Conservation (phyloP, 2,888 invertebrate species). For the Drosophila tripunctata region DNA sequence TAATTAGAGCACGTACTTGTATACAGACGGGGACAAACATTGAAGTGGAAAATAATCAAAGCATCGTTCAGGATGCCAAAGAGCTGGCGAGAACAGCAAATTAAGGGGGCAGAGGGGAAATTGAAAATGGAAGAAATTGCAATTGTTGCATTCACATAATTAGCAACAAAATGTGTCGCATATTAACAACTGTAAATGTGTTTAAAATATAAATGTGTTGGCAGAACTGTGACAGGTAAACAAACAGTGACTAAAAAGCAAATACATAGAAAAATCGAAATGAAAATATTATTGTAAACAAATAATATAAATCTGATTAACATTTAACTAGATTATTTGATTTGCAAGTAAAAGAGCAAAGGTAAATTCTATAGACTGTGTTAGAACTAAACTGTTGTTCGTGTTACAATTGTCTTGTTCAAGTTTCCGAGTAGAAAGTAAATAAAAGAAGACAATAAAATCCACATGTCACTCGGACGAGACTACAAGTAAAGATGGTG, state of each 20-base stretch:
- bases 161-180: conserved; percentile 50
- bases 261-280: not conserved
- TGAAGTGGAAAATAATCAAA: conserved; percentile 59
- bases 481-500: conserved; percentile 3
- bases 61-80: conserved; percentile 21
- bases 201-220: not conserved
- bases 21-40: conserved; percentile 32
- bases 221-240: not conserved
- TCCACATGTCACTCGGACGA: conserved; percentile 5
- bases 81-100: not conserved
- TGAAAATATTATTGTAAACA: too few relatives aligned
- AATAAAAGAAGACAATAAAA: conserved; percentile 1
- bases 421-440: conserved; percentile 18
- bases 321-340: too few relatives aligned
- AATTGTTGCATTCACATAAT: conserved; percentile 66
- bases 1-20: conserved; percentile 67
- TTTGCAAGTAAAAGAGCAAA: too few relatives aligned
- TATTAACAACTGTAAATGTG: conserved; percentile 15
- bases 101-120: not conserved
- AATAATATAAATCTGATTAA: too few relatives aligned
- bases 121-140: conserved; percentile 16
- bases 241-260: not conserved
- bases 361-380: too few relatives aligned
- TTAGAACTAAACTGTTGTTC: conserved; percentile 3
- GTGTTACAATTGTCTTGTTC: conserved; percentile 31